Conservation (phyloP, 2,797 vertebrate genomes). For the Phaenicophaeus curvirostris region DNA sequence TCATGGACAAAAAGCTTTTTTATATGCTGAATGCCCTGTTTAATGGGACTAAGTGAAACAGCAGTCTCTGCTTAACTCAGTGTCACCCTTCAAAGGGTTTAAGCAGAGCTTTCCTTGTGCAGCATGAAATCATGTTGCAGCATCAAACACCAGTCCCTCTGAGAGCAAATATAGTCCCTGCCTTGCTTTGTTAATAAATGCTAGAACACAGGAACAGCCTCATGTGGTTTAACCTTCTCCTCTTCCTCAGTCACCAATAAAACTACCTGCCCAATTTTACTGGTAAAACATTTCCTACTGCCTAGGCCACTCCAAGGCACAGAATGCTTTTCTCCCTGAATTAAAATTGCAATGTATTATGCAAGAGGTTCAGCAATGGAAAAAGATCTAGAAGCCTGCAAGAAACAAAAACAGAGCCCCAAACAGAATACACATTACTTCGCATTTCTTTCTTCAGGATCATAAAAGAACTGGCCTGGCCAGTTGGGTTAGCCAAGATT, state of each 20-base stretch:
- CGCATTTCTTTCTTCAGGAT: neutral
- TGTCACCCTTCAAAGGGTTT: neutral
- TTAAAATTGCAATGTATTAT: slow-evolving; percentile 12
- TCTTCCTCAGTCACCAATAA: neutral
- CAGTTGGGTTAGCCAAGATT: neutral
- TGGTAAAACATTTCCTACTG: slow-evolving; percentile 24
- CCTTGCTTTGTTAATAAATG: neutral
- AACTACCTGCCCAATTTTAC: neutral
- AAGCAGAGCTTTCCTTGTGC: neutral
- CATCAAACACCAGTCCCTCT: neutral
- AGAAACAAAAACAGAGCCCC: neutral
- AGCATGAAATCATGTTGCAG: neutral
- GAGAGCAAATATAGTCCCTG: neutral
- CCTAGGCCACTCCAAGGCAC: neutral
- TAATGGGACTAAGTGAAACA: neutral
- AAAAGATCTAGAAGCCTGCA: neutral
- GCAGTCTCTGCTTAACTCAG: neutral
- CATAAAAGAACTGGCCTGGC: neutral
- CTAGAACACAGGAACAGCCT: neutral
- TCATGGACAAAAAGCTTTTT: neutral
- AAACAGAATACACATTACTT: neutral
- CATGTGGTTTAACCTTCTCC: neutral
- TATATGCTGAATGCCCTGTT: neutral
- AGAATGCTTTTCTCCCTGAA: neutral
- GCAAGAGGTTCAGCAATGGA: slow-evolving; percentile 12